Conservation (phyloP, 2,888 invertebrate species). For the Cosmopolites sordidus region DNA sequence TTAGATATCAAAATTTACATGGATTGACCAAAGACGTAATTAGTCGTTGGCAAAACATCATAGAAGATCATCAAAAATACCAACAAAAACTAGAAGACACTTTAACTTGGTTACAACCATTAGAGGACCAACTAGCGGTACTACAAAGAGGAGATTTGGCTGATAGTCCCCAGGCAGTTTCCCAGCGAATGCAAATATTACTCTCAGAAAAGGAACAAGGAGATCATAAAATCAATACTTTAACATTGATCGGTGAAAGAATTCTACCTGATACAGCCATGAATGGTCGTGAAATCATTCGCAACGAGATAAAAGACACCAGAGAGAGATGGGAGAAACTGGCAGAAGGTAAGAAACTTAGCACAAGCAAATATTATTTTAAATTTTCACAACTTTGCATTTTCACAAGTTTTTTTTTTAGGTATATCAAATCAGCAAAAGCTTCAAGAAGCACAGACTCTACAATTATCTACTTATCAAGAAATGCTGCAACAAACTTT, state of each 20-base stretch:
- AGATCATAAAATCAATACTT: constrained; percentile 68
- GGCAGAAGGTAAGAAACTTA: constrained; percentile 58
- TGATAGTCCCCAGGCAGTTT: constrained; percentile 60
- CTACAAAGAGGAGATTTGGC: constrained; percentile 60
- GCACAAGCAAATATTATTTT: background rate
- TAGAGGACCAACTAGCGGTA: constrained; percentile 67
- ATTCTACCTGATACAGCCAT: constrained; percentile 91
- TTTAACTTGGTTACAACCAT: constrained; percentile 70
- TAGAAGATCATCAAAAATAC: constrained; percentile 78
- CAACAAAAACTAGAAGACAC: constrained; percentile 71
- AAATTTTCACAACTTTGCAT: background rate
- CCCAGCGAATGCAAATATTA: constrained; percentile 66
- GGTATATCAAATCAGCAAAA: constrained; percentile 77
- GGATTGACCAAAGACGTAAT: constrained; percentile 81
- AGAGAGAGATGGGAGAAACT: constrained; percentile 86
- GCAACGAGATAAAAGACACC: constrained; percentile 76
- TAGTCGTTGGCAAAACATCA: constrained; percentile 76
- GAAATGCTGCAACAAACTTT: constrained; percentile 78
- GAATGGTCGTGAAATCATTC: constrained; percentile 81
- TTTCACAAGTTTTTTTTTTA: constrained; percentile 17
- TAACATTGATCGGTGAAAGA: constrained; percentile 78
- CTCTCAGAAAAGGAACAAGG: constrained; percentile 80
- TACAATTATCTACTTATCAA: constrained; percentile 81
- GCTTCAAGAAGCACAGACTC: constrained; percentile 74
- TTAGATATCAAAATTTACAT: constrained; percentile 72